These are phyloP conservation scores for Creontiades dilutus DNA, from an alignment of 2,888 invertebrate genomes.

Conservation along the genomic window DNA sequence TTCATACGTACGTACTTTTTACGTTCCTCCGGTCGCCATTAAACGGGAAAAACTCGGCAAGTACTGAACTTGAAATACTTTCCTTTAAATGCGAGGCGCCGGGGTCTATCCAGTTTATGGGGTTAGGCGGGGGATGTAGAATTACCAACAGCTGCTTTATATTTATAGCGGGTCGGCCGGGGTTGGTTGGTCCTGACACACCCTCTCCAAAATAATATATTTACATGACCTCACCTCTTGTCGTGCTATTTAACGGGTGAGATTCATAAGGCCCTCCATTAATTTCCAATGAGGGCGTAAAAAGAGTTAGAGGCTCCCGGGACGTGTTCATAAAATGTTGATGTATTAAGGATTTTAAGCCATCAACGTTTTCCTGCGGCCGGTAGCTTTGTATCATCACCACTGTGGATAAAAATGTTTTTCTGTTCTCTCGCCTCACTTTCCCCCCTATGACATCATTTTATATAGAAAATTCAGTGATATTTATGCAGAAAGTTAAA, in stretches of 20 bases:
- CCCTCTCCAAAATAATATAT: constrained; percentile 66
- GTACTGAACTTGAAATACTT: not conserved
- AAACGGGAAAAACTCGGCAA: not conserved
- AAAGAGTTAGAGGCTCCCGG: constrained; percentile 9
- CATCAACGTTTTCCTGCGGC: not conserved
- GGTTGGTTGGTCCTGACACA: constrained; percentile 61
- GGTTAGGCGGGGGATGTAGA: constrained; percentile 39
- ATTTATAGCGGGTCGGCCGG: constrained; percentile 59
- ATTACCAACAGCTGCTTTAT: constrained; percentile 68
- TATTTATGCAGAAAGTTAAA: too few species aligned
- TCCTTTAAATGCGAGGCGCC: constrained; percentile 50
- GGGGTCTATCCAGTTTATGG: constrained; percentile 39
- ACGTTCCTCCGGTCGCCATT: too few species aligned
- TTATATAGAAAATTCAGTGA: too few species aligned
- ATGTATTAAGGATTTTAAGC: not conserved
- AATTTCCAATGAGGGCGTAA: constrained; percentile 1
- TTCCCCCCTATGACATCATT: not conserved
- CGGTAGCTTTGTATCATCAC: not conserved
- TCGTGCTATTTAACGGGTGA: constrained; percentile 54
- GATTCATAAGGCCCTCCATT: constrained; percentile 40
- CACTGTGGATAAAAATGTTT: not conserved
- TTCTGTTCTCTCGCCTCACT: not conserved
- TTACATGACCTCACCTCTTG: constrained; percentile 69
- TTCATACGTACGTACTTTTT: too few species aligned
- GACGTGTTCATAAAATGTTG: constrained; percentile 1